phyloP scores from a whole-genome alignment of 2,888 invertebrate genomes.

The Plagiodera versicolora region DNA sequence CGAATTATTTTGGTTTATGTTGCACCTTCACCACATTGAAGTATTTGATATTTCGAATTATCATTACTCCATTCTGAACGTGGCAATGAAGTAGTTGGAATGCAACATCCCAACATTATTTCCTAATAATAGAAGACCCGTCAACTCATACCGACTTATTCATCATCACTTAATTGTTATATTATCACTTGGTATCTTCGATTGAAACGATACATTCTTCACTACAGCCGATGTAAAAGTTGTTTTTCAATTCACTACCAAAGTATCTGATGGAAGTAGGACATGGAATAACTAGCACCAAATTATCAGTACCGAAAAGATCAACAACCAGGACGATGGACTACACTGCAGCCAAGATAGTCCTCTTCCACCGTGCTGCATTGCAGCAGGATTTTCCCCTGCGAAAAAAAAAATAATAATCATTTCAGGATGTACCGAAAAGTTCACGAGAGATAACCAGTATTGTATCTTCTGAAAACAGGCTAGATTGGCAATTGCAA shows the following conservation, averaged over 20 bases:
- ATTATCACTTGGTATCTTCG: neutral
- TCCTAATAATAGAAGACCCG: neutral
- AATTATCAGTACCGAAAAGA: conserved; percentile 47
- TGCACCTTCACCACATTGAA: too few species aligned
- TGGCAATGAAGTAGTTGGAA: neutral
- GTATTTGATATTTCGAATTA: neutral
- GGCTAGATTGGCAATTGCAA: too few species aligned
- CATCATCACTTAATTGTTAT: neutral
- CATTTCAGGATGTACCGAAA: too few species aligned
- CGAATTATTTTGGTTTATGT: too few species aligned
- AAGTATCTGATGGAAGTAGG: neutral
- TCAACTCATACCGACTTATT: neutral
- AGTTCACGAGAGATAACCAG: too few species aligned
- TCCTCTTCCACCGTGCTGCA: conserved; percentile 58
- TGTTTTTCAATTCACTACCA: neutral
- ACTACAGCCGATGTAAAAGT: neutral
- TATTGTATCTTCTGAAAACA: too few species aligned
- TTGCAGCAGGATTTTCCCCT: conserved; percentile 60
- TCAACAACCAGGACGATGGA: conserved; percentile 53
- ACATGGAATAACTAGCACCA: conserved; percentile 48
- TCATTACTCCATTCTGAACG: neutral
- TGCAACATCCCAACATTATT: neutral
- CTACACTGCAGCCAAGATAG: conserved; percentile 54
- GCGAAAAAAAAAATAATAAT: too few species aligned
- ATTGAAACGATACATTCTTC: neutral